Conservation (phyloP, 64 coral and sea anemone genomes). For the Actinia tenebrosa region DNA sequence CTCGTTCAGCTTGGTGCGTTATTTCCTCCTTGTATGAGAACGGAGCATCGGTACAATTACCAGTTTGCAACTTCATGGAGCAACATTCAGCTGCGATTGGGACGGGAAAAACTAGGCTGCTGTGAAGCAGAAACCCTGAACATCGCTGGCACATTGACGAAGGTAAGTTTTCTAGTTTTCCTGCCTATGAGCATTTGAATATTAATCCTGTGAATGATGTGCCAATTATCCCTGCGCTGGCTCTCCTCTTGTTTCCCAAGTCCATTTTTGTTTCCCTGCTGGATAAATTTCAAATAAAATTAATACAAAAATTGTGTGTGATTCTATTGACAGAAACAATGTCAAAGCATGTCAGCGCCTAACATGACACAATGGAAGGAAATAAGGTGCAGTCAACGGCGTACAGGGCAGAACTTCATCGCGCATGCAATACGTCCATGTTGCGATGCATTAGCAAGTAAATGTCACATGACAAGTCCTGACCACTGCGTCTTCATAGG, state of each 20-base stretch:
- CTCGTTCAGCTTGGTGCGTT: slow-evolving; percentile 33
- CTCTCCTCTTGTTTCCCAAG: no score
- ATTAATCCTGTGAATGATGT: no score
- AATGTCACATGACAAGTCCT: slow-evolving; percentile 44
- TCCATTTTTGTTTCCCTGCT: no score
- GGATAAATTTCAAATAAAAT: no score
- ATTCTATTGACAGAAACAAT: background rate
- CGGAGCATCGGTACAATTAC: slow-evolving; percentile 26
- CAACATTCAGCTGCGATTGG: background rate
- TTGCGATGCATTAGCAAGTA: slow-evolving; percentile 24
- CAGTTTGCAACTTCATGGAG: background rate
- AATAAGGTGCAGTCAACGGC: slow-evolving; percentile 33
- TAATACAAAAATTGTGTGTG: no score
- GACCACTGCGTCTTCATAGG: slow-evolving; percentile 44
- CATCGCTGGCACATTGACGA: slow-evolving; percentile 33
- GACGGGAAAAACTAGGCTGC: slow-evolving; percentile 34
- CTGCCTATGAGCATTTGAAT: no score
- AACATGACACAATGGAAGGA: slow-evolving; percentile 17
- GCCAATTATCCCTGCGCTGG: no score
- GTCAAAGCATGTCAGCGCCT: background rate
- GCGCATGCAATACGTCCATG: slow-evolving; percentile 39
- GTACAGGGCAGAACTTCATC: background rate
- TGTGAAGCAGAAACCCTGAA: slow-evolving; percentile 34
- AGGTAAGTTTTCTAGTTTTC: slow-evolving; percentile 9
- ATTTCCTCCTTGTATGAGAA: slow-evolving; percentile 44